phyloP scores from a whole-genome alignment of 2,888 invertebrate genomes.

The Dryococelus australis region DNA sequence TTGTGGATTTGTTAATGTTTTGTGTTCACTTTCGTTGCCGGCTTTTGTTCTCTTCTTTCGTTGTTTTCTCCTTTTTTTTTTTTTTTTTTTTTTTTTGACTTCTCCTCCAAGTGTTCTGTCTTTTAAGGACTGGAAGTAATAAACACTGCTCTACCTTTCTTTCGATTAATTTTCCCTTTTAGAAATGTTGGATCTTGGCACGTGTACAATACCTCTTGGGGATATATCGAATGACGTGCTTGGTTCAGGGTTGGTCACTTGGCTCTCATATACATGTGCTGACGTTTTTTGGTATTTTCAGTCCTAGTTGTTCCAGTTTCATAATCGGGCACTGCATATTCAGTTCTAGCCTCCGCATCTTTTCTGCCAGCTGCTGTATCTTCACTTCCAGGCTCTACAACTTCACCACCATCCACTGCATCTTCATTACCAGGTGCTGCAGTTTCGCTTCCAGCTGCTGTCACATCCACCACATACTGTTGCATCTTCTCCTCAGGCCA shows the following conservation, averaged over 20 bases:
- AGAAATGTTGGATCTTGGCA: background rate
- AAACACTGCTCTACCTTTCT: background rate
- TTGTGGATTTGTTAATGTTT: background rate
- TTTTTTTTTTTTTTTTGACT: background rate
- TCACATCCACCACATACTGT: background rate
- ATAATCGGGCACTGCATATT: background rate
- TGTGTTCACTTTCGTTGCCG: background rate
- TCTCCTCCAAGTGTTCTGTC: background rate
- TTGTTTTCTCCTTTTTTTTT: too few relatives aligned
- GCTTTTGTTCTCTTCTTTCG: too few relatives aligned
- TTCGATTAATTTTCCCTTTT: background rate
- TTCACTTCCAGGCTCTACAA: too few relatives aligned
- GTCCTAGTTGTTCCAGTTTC: background rate
- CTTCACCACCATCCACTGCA: too few relatives aligned
- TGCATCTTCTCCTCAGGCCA: background rate
- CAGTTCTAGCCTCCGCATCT: background rate
- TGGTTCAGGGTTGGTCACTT: background rate
- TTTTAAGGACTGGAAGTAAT: slow-evolving; percentile 4
- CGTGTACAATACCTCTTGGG: background rate
- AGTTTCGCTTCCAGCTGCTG: background rate
- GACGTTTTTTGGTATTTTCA: background rate
- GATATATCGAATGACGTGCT: background rate
- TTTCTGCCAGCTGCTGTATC: too few relatives aligned
- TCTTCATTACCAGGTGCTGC: too few relatives aligned
- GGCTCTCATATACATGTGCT: background rate